Conservation (phyloP, 2,797 vertebrate species). For the Alfaro cultratus region DNA sequence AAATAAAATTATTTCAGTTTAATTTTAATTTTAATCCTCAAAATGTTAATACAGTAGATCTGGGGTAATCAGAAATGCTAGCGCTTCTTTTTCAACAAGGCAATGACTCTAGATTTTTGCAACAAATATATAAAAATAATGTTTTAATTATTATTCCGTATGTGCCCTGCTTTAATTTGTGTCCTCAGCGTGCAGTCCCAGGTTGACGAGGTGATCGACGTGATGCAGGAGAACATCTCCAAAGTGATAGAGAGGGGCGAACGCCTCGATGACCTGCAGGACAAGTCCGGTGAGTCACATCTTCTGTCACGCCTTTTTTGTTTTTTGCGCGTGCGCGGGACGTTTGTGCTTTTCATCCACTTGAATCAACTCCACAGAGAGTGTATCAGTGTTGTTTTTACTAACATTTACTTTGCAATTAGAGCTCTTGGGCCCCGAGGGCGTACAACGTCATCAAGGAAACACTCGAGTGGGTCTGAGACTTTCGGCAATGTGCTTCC, state of each 20-base stretch:
- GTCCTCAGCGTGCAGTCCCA: slow-evolving; percentile 93
- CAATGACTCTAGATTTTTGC: slow-evolving; percentile 7
- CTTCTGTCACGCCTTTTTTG: not conserved
- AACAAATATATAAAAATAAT: not conserved
- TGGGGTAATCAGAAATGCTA: slow-evolving; percentile 10
- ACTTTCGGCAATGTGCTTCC: slow-evolving; percentile 7
- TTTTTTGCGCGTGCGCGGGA: not conserved
- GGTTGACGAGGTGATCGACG: slow-evolving; percentile 98
- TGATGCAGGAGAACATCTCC: slow-evolving; percentile 99
- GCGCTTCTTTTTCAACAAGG: slow-evolving; percentile 12
- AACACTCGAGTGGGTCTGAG: not conserved
- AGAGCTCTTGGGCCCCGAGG: not conserved
- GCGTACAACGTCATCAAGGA: not conserved
- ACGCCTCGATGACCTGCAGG: slow-evolving; percentile 95
- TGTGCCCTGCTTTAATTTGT: not conserved
- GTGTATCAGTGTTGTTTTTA: not conserved
- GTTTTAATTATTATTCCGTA: not conserved
- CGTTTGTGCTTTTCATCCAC: not conserved
- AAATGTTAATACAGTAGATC: not conserved
- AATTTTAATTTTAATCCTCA: not conserved
- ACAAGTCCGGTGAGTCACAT: slow-evolving; percentile 91
- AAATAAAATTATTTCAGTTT: slow-evolving; percentile 12
- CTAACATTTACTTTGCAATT: slow-evolving; percentile 2
- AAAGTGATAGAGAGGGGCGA: slow-evolving; percentile 98
- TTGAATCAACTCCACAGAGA: not conserved